Base-by-base conservation (phyloP, 2,888 invertebrate genomes). In the Mythimna impura region DNA sequence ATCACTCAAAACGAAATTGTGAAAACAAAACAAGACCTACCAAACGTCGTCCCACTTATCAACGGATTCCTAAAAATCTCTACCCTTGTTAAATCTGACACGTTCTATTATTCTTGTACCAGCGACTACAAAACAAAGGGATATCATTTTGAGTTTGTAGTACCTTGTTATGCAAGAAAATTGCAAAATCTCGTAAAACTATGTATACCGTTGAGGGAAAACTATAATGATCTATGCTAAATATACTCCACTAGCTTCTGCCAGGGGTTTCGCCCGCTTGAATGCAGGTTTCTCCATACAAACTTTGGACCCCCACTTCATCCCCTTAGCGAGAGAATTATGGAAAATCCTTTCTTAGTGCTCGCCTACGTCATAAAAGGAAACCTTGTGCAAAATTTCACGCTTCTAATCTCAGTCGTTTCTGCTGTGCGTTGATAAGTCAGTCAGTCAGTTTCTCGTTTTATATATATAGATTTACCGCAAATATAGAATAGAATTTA, bases 31-130 rank as follows among this genome's bases (percentile, higher is more conserved):
- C 30, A 30, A 62, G 61, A 69, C 40, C 65, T 30, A 73, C 36
- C 47, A 58, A 73, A 57, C 2, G 58, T 34, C 52, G 36, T 20
- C 30, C 20, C 62, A 75, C 70, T 75, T 78, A 66, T 66, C 70
- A 80, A 66, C 62, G 30, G 30, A 62, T 30, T 54, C 47, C 47
- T 30, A 65, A 65, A 70, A 62, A 70, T 54, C 52, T 74, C 61
- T 50, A 55, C 73, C 78, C 80, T 81, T 70, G 78, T 80, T 80
- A 80, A 66, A 64, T 64, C 64, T n/a, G 67, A 74, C 73, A 67
- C 30, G 60, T 64, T 77, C 66, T 68, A 72, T 81, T 81, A 74
- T 74, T 76, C 76, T 80, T 55, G 20, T 69, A 14, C 54, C 22
- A 34, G 43, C 25, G 8, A 12, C 22, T 17, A 76, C 17, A 66